Conservation (phyloP, 1,140 invertebrate genomes). For the Patella vulgata region DNA sequence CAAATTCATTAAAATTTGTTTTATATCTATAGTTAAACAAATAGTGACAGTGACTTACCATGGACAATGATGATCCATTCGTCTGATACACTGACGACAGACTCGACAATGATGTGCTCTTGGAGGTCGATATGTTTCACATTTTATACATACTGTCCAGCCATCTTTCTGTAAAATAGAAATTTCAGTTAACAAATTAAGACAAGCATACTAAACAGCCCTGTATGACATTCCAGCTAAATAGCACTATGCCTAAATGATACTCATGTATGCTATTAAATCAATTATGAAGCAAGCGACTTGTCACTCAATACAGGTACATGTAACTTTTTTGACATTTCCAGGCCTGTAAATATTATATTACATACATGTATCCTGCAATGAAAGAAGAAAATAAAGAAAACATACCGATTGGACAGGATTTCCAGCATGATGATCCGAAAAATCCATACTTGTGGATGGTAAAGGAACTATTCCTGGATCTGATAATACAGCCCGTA, state of each 20-base stretch:
- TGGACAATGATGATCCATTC: constrained; percentile 94
- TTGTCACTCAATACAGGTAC: constrained; percentile 6
- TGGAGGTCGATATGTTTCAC: constrained; percentile 89
- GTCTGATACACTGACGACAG: constrained; percentile 85
- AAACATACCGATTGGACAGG: too few species aligned
- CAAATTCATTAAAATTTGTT: too few species aligned
- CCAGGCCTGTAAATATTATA: too few species aligned
- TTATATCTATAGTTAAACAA: too few species aligned
- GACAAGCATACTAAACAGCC: neutral
- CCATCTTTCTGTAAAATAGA: constrained; percentile 70
- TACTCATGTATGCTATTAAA: neutral
- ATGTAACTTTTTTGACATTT: too few species aligned
- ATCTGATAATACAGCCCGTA: constrained; percentile 87
- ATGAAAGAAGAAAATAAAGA: too few species aligned
- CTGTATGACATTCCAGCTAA: constrained; percentile 8
- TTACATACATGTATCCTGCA: too few species aligned
- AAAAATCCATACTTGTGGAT: constrained; percentile 83
- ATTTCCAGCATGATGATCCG: constrained; percentile 79
- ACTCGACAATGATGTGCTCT: constrained; percentile 91
- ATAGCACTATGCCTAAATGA: neutral
- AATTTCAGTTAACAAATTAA: neutral
- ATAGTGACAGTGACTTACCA: too few species aligned
- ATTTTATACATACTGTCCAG: constrained; percentile 90
- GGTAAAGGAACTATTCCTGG: constrained; percentile 88
- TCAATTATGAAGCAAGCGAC: too few species aligned